Evolutionary conservation across 2,888 invertebrate genomes (phyloP).

Genomic region (Pimpla rufipes): DNA sequence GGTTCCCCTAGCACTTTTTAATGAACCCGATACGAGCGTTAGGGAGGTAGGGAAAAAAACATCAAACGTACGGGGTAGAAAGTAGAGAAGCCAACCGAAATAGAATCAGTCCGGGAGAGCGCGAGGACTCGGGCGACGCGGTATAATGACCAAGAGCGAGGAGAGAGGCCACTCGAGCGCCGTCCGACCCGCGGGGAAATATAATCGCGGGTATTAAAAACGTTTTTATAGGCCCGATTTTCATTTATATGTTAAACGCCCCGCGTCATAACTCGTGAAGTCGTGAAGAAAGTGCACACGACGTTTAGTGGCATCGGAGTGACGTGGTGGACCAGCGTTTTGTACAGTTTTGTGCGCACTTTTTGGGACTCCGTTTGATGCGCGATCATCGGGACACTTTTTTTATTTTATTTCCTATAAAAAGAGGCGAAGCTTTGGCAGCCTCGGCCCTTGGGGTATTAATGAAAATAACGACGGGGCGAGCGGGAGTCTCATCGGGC

Average conservation of each 20-base stretch:
- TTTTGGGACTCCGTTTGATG: background rate
- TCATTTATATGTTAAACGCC: constrained; percentile 83
- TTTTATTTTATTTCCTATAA: constrained; percentile 78
- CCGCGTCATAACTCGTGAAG: constrained; percentile 77
- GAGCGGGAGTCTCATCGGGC: background rate
- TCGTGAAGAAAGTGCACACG: background rate
- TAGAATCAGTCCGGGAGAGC: constrained; percentile 81
- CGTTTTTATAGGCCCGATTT: constrained; percentile 81
- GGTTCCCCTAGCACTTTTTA: background rate
- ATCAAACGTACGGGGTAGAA: constrained; percentile 36
- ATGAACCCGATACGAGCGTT: constrained; percentile 1
- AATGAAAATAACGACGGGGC: constrained; percentile 41
- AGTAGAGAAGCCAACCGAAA: constrained; percentile 73
- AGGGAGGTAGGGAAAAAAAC: background rate
- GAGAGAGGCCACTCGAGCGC: constrained; percentile 18
- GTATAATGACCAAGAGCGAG: constrained; percentile 46
- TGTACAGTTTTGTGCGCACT: background rate
- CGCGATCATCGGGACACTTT: constrained; percentile 13
- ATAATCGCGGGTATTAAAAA: constrained; percentile 81
- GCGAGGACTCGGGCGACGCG: constrained; percentile 49
- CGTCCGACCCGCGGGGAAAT: constrained; percentile 70
- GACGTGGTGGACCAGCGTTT: constrained; percentile 38
- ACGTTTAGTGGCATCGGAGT: constrained; percentile 8
- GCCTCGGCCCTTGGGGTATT: constrained; percentile 32
- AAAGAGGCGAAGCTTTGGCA: constrained; percentile 70